Percentiles rank a stretch among this genome's conserved stretches.
phyloP scores from a whole-genome alignment of 1,140 invertebrate species.

The Drosophila bocqueti region DNA sequence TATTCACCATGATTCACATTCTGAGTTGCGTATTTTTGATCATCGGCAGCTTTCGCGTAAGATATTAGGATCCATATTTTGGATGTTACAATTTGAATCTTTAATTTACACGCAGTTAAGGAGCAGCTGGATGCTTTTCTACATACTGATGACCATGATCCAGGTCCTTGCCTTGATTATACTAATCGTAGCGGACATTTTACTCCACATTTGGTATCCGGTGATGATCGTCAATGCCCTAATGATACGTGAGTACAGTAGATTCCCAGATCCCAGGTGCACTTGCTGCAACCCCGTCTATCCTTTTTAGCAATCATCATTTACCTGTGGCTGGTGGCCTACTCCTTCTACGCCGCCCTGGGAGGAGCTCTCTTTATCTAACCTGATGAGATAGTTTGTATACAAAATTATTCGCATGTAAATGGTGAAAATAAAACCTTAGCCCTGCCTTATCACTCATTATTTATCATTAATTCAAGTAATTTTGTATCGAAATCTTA shows the following conservation, averaged over 20 bases:
- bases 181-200: slow-evolving; percentile 49
- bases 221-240: slow-evolving; percentile 30
- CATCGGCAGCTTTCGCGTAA: slow-evolving; percentile 41
- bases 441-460: slow-evolving; percentile 44
- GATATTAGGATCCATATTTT: background rate
- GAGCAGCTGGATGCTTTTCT: slow-evolving; percentile 52
- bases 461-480: background rate
- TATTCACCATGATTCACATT: slow-evolving; percentile 55
- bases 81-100: too few relatives aligned
- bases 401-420: background rate
- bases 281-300: background rate
- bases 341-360: slow-evolving; percentile 69
- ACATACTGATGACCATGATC: slow-evolving; percentile 38
- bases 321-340: slow-evolving; percentile 64
- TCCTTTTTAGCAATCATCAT: slow-evolving; percentile 26
- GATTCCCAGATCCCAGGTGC: background rate
- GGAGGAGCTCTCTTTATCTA: slow-evolving; percentile 59
- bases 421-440: slow-evolving; percentile 9
- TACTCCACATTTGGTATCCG: slow-evolving; percentile 43
- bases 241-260: slow-evolving; percentile 43
- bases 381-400: background rate
- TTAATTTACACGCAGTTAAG: slow-evolving; percentile 25
- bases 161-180: slow-evolving; percentile 49
- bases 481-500: slow-evolving; percentile 5
- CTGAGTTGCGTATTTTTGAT: slow-evolving; percentile 28